Evolutionary conservation across 1,140 invertebrate species (phyloP).

Genomic region (Wasmannia auropunctata): DNA sequence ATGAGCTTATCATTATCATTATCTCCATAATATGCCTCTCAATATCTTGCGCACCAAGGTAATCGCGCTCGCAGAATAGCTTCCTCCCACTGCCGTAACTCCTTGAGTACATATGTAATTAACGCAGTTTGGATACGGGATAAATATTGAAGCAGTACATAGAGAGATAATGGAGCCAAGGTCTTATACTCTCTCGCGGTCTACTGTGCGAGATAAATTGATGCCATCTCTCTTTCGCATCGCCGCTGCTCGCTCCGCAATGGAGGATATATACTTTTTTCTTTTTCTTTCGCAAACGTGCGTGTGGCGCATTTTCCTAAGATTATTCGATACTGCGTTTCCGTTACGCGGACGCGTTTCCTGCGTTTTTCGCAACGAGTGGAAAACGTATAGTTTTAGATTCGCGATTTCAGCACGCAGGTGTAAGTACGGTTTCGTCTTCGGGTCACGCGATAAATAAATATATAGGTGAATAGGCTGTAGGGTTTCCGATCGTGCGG

Average conservation of each 20-base stretch:
- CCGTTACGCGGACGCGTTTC: background rate
- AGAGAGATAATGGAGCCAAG: background rate
- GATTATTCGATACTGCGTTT: background rate
- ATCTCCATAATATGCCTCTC: background rate
- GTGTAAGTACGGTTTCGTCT: background rate
- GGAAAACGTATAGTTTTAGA: background rate
- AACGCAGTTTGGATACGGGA: slow-evolving; percentile 2
- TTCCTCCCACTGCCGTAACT: background rate
- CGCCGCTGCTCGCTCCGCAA: background rate
- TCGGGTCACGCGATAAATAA: background rate
- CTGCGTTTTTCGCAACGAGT: background rate
- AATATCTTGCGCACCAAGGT: background rate
- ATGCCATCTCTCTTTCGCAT: slow-evolving; percentile 1
- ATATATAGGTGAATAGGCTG: background rate
- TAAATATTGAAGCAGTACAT: background rate
- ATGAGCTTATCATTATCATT: background rate
- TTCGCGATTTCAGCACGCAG: background rate
- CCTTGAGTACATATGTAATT: background rate
- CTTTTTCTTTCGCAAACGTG: background rate
- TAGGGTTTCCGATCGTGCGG: background rate
- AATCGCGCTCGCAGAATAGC: background rate
- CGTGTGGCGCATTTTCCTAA: background rate
- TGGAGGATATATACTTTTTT: background rate
- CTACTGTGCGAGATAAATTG: background rate
- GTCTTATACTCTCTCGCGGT: background rate